Conservation (phyloP, 2,113 vertebrate genomes). For the Xyrauchen texanus region DNA sequence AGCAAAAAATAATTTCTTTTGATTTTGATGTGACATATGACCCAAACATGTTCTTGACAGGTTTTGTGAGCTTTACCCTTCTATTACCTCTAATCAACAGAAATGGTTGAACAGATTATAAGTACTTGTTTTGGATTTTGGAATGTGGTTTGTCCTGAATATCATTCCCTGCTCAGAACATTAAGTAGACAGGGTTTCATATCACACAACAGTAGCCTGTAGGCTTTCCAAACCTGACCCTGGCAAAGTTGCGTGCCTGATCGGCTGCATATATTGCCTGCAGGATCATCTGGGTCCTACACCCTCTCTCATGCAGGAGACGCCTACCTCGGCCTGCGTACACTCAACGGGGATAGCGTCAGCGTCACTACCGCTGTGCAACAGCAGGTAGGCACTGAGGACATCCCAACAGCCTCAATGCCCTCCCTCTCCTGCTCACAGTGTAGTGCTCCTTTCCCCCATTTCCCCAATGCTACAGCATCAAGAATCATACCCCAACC, state of each 20-base stretch:
- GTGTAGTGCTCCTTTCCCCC: background rate
- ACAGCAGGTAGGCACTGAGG: slow-evolving; percentile 72
- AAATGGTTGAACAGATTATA: background rate
- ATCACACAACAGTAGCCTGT: background rate
- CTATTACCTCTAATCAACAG: background rate
- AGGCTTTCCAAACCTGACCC: slow-evolving; percentile 6
- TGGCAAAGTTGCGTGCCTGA: slow-evolving; percentile 54
- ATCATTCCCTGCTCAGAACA: background rate
- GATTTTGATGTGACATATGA: no score
- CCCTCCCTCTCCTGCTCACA: slow-evolving; percentile 19
- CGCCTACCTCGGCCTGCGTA: slow-evolving; percentile 70
- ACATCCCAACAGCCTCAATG: slow-evolving; percentile 59
- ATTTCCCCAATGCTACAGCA: background rate
- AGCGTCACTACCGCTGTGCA: slow-evolving; percentile 72
- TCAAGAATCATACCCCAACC: background rate
- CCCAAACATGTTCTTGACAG: background rate
- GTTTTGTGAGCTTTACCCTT: background rate
- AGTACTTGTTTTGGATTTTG: background rate
- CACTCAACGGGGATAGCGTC: slow-evolving; percentile 74
- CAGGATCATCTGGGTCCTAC: slow-evolving; percentile 73
- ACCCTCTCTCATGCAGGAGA: slow-evolving; percentile 75
- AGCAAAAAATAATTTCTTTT: no score
- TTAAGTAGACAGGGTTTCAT: background rate
- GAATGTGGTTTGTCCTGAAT: slow-evolving; percentile 36
- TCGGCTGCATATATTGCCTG: slow-evolving; percentile 66